phyloP scores from a whole-genome alignment of 2,797 vertebrate genomes.

The Xenentodon cancila region DNA sequence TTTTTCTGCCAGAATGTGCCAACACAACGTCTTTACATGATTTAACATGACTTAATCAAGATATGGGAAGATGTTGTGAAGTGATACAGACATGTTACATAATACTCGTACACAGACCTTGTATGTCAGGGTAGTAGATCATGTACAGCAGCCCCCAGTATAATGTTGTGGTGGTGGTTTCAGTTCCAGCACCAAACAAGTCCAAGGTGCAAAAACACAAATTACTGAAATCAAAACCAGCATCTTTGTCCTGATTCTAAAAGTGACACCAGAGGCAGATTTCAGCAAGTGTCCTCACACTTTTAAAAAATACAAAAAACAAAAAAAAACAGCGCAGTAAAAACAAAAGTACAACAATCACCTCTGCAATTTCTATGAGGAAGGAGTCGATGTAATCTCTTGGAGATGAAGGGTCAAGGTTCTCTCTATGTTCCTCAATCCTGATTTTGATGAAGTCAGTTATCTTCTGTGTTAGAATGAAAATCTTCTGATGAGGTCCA shows the following conservation, averaged over 20 bases:
- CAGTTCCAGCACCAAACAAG: constrained; percentile 82
- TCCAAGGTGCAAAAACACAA: constrained; percentile 71
- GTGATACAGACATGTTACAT: too few species aligned
- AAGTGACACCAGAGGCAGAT: not conserved
- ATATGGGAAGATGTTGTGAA: too few species aligned
- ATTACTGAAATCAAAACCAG: constrained; percentile 76
- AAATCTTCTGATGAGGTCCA: constrained; percentile 60
- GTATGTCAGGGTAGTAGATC: constrained; percentile 83
- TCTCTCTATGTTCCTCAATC: constrained; percentile 67
- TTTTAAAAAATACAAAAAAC: not conserved
- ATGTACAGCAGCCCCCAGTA: constrained; percentile 86
- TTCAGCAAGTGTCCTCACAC: not conserved
- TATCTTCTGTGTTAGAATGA: constrained; percentile 29
- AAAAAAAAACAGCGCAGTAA: not conserved
- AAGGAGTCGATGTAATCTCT: constrained; percentile 82
- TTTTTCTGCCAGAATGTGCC: too few species aligned
- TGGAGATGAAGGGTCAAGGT: constrained; percentile 65
- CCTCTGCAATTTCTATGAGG: constrained; percentile 76
- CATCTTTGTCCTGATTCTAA: constrained; percentile 59
- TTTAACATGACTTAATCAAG: too few species aligned
- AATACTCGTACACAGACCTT: constrained; percentile 61
- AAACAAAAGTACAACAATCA: constrained; percentile 25
- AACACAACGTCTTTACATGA: too few species aligned
- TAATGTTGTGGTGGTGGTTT: constrained; percentile 78
- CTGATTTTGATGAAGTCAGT: constrained; percentile 34